Base-by-base conservation (phyloP, 2,797 vertebrate genomes). In the Enteromius fasciolatus region DNA sequence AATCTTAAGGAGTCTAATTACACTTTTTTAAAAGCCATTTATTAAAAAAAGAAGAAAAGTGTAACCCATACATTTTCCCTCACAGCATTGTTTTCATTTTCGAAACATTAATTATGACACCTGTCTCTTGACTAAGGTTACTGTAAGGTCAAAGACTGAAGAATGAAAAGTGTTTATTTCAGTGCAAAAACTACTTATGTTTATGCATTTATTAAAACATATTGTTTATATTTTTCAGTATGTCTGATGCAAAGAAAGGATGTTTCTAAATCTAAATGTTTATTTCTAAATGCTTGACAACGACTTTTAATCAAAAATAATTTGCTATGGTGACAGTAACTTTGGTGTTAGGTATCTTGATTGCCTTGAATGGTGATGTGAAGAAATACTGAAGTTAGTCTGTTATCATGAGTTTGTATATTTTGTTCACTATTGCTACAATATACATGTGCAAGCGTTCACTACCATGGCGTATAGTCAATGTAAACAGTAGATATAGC, bases 371-470 rank as follows among this genome's bases (percentile, higher is more conserved):
- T 33, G 6, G 5, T 77, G 52, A 67, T 67, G 61, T 57, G 33
- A 48, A 76, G 63, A 23, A 82, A 76, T 76, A 59, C 50, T 69
- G 20, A 15, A 41, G 36, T 81, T 73, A 67, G 52, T 50, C 57
- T 28, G n/a, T 46, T 76, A 33, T 48, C 23, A 44, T 54, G 44
- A 73, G 11, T 33, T 73, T 79, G 82, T 86, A 86, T 87, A 88
- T 50, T 59, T 33, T 67, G 82, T 89, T 90, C 91, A 90, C 82
- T 94, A 94, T 93, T 93, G 93, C 93, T 93, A 91, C 90, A 89
- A 82, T 92, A 90, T 83, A 86, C 90, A 90, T 93, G 91, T 93
- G 92, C 92, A 91, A 93, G 90, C 90, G 88, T 93, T 90, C 90
- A 89, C 91, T 91, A 92, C 91, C 91, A 90, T 91, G 91, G 87